Base-by-base conservation (phyloP, 92 coral and sea anemone species). In the Epizoanthus ramosus region DNA sequence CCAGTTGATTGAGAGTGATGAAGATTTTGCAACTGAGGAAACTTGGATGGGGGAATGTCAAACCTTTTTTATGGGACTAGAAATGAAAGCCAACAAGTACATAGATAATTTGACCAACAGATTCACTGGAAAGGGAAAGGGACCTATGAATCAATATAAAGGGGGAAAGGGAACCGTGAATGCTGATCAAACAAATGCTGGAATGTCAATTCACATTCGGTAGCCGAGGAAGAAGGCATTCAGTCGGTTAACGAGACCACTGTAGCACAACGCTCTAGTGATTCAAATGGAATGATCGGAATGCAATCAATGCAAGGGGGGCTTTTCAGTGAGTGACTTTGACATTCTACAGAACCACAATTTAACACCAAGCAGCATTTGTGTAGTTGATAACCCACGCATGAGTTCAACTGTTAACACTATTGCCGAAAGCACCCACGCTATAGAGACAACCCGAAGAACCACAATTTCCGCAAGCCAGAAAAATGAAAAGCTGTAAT, bases 31-130 rank as follows among this genome's bases (percentile, higher is more conserved):
- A 64, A 84, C 69, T 15, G 85, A 88, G 80, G 88, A 88, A 80
- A 24, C 59, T 39, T 88, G 91, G 88, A 73, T 88, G 79, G 87
- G 71, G 76, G 91, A 88, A 79, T 88, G 91, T 75, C 91, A 70
- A 71, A 53, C 63, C 21, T 69, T 54, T 2, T 88, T 88, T 50
- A 60, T 88, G 77, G 79, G 59, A 17, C 60, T 88, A 19, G 91
- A 88, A 83, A 58, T 74, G 70, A 79, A 64, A 28, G 87, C 87
- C 12, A 57, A 88, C 39, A 64, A 84, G 35, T 82, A 87, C 60
- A 35, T 82, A 82, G 87, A 87, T 57, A 58, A 74, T 50, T 76
- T 87, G 19, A 17, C 80, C 19, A 73, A 41, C 56, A 61, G 18
- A 63, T 83, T 3, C 74, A 69, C 65, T 74, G 80, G 80, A 47